These are phyloP conservation scores for Apostichopus californicus DNA, from an alignment of 35 echinoderm and acorn worm species.

Conservation along the genomic window DNA sequence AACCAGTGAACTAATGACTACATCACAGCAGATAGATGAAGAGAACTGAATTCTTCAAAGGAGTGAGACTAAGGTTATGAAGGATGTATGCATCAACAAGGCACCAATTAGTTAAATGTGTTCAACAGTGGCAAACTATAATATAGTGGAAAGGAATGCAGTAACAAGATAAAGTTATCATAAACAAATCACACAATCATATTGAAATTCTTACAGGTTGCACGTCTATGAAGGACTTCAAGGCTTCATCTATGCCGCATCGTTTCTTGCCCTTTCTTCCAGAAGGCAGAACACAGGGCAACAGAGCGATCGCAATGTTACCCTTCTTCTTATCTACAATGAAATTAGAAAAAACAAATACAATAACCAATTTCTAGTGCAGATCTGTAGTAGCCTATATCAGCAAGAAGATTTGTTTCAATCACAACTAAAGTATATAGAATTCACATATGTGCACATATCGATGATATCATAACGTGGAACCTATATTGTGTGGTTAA, in stretches of 20 bases:
- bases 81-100: no score
- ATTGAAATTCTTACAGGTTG: conserved; percentile 20
- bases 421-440: no score
- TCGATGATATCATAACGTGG: no score
- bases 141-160: conserved; percentile 18
- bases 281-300: conserved; percentile 29
- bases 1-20: no score
- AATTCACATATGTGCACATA: no score
- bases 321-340: conserved; percentile 19
- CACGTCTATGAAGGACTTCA: conserved; percentile 40
- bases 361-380: no score
- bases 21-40: no score
- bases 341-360: not conserved
- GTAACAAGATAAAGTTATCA: not conserved
- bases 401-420: no score
- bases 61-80: no score
- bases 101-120: not conserved
- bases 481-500: no score
- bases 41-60: no score
- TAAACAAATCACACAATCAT: not conserved
- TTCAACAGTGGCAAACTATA: conserved; percentile 14
- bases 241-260: conserved; percentile 22
- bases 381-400: no score
- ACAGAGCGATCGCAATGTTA: not conserved
- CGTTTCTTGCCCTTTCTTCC: conserved; percentile 52